These are phyloP conservation scores for Sturmia bella DNA, from an alignment of 2,888 invertebrate genomes.

Conservation along the genomic window DNA sequence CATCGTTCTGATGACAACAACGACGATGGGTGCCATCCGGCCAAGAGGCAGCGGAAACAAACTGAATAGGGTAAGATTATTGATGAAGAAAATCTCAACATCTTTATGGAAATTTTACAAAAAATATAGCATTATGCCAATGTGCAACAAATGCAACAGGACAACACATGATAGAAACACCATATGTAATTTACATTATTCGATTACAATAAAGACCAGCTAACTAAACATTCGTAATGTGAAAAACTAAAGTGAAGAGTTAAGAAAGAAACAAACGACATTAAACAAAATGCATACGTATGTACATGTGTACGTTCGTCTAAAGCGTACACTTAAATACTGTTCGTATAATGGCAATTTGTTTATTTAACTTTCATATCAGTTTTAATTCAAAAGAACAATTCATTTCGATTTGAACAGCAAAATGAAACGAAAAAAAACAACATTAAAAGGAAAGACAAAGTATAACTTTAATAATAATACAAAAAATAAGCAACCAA, in stretches of 20 bases:
- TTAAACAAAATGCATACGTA: constrained; percentile 44
- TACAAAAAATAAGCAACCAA: constrained; percentile 31
- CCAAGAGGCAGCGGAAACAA: constrained; percentile 78
- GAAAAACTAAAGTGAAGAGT: constrained; percentile 16
- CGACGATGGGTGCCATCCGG: constrained; percentile 79
- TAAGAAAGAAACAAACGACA: constrained; percentile 9
- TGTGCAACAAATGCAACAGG: constrained; percentile 68
- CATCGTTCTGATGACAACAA: constrained; percentile 71
- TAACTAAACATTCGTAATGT: constrained; percentile 13
- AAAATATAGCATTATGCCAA: constrained; percentile 70
- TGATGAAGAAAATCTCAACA: constrained; percentile 69
- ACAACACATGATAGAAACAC: constrained; percentile 58
- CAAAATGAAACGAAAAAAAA: constrained; percentile 13
- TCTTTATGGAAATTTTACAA: constrained; percentile 69
- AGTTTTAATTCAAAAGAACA: constrained; percentile 34
- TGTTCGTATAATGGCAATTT: constrained; percentile 12
- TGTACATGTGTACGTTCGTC: no score
- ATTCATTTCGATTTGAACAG: constrained; percentile 21
- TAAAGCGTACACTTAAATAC: constrained; percentile 22
- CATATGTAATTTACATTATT: constrained; percentile 28
- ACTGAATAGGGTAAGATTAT: constrained; percentile 78
- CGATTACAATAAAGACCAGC: constrained; percentile 10
- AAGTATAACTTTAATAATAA: constrained; percentile 61
- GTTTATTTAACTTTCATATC: constrained; percentile 58
- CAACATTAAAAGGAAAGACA: constrained; percentile 55